These are phyloP conservation scores for Hippolais icterina DNA, from an alignment of 2,113 vertebrate species.

Conservation along the genomic window DNA sequence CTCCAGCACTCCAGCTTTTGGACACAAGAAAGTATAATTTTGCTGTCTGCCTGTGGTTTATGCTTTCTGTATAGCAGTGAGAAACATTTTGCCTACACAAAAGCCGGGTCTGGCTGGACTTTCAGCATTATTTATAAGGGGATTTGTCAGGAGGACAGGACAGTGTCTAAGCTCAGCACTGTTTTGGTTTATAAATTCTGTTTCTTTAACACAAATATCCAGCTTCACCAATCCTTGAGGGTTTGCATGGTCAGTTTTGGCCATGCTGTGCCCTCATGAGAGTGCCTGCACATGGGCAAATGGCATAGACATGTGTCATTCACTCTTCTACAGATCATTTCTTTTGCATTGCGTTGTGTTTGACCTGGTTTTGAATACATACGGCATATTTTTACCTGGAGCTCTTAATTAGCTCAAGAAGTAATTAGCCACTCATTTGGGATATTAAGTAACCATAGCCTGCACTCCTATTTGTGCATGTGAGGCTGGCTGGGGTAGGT, in stretches of 20 bases:
- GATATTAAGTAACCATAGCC: slow-evolving; percentile 18
- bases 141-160: neutral
- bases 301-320: neutral
- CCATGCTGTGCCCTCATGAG: neutral
- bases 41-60: neutral
- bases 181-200: neutral
- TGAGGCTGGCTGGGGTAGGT: neutral
- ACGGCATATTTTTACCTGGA: neutral
- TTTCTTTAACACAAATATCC: neutral
- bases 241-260: neutral
- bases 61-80: neutral
- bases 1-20: neutral
- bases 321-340: neutral
- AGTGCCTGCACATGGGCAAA: neutral
- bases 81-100: neutral
- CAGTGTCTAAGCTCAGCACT: neutral
- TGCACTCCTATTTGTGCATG: neutral
- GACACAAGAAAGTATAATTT: neutral
- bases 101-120: neutral
- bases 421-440: slow-evolving; percentile 28
- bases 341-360: neutral
- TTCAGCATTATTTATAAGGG: neutral
- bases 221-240: neutral
- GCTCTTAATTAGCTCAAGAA: slow-evolving; percentile 6
- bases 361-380: neutral